Evolutionary conservation across 1,140 invertebrate species (phyloP), one percentile per base, ranked within the genome.

Genomic region (Cotesia vestalis): DNA sequence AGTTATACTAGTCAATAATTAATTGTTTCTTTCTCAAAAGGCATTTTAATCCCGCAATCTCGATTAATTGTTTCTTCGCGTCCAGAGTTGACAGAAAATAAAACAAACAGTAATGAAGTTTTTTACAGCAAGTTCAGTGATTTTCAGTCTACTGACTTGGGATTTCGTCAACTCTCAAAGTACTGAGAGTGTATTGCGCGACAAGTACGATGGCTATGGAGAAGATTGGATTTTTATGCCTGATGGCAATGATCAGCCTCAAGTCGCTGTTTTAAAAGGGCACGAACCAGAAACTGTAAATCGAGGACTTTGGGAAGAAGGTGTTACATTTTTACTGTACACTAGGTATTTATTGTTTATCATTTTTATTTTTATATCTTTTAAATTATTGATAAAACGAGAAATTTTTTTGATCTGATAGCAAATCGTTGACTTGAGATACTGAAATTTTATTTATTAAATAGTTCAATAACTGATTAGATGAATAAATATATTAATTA

Each of bases 141-240:
- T 38, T 71, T 35, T 62, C 38, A 11, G 2, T 46, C n/a, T 67
- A 12, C 6, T 14, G 40, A 6, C 55, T 4, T 64, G 20, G 51
- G 9, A 53, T 46, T 20, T 35, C 0, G 36, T 11, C 4, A 12
- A 71, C 63, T 35, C n/a, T 20, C 38, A 63, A 69, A 38, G 46
- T 27, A 53, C 36, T 76, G 69, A 83, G 1, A 83, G 79, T 60
- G 74, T 76, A 35, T 71, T 86, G 36, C 78, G 73, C 17, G 71
- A 81, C 66, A 84, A 79, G 52, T 85, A 86, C 55, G 85, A 86
- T 27, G 82, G 83, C 14, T 90, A 90, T 73, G 89, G 89, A 17
- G 87, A 87, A 71, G 89, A 89, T 12, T 91, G 91, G 91, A 90
- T 91, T 59, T 90, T 90, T 66, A 89, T 91, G 83, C 90, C 91